Base-by-base conservation (phyloP, 2,797 vertebrate genomes). In the Euphonia xanthogaster region DNA sequence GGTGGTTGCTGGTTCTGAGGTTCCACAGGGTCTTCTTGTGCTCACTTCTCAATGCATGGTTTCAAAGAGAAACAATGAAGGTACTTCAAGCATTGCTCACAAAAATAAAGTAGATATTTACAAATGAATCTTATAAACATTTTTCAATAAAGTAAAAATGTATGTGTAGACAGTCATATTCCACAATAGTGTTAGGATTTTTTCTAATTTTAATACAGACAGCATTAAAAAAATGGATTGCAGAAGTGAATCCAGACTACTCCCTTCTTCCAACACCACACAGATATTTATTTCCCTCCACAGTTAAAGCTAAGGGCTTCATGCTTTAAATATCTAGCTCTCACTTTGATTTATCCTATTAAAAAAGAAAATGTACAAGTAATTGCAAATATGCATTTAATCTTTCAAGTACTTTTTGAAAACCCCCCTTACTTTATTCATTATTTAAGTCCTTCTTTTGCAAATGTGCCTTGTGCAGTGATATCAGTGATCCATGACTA, bases 181-280 rank as follows among this genome's bases (percentile, higher is more conserved):
- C 1, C 6, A 25, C 24, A 48, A 11, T 5, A 21, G 7, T 23
- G 42, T 22, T 39, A 14, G 2, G 0, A 2, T n/a, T 79, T 63
- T 60, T 35, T 45, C 9, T 42, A 39, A 51, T 68, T 85, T 75
- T 62, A 78, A 50, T 80, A 24, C 5, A 65, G 22, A 58, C 4
- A 51, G 48, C 8, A 25, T 23, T 60, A 44, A 14, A 54, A 72
- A 87, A 81, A 10, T 31, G 24, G 74, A 67, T 53, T 72, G 68
- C 20, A n/a, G 27, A 37, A 75, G 12, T 4, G 0, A 92, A 57
- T 12, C 20, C 22, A 66, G 51, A 50, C 4, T 16, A 14, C 4
- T 33, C 10, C 3, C 10, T 40, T 37, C 21, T 90, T 88, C 58
- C 10, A 45, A 30, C 5, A 63, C 7, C 7, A 27, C 8, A 31